Percentiles rank a stretch among this genome's conserved stretches.
Conservation (phyloP, 2,888 invertebrate genomes). For the Aspidapion aeneum region DNA sequence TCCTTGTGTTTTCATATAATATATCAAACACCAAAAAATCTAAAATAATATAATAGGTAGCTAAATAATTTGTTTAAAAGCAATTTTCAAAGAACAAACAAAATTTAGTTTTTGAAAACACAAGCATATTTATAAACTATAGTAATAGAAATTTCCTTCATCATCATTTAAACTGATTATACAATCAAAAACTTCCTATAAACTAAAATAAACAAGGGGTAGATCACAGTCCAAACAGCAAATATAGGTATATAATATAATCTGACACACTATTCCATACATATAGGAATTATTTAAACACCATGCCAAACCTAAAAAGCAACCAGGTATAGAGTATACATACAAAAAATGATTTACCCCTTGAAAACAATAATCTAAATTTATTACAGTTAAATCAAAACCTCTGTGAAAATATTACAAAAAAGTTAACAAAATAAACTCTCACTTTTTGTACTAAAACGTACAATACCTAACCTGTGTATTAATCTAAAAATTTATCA, state of each 20-base stretch:
- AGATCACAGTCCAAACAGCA: not conserved
- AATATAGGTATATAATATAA: not conserved
- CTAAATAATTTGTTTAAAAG: not conserved
- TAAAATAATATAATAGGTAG: not conserved
- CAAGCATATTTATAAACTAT: not conserved
- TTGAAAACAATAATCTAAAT: not conserved
- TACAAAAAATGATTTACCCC: not conserved
- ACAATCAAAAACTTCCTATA: not conserved
- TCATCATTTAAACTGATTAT: not conserved
- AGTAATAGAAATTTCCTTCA: no score
- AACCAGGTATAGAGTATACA: no score
- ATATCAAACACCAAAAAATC: slow-evolving; percentile 13
- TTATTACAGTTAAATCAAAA: not conserved
- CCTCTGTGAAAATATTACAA: not conserved
- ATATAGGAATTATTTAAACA: not conserved
- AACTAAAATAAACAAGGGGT: not conserved
- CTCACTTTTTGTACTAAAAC: slow-evolving; percentile 46
- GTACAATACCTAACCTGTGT: slow-evolving; percentile 38
- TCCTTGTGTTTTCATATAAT: slow-evolving; percentile 15
- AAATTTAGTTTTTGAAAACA: not conserved
- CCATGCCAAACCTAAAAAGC: no score
- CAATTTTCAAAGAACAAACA: not conserved
- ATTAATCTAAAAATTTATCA: slow-evolving; percentile 41
- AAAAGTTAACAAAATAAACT: slow-evolving; percentile 4
- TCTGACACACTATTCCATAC: not conserved